phyloP scores from a whole-genome alignment of 2,888 invertebrate species.

The Terebella lapidaria region DNA sequence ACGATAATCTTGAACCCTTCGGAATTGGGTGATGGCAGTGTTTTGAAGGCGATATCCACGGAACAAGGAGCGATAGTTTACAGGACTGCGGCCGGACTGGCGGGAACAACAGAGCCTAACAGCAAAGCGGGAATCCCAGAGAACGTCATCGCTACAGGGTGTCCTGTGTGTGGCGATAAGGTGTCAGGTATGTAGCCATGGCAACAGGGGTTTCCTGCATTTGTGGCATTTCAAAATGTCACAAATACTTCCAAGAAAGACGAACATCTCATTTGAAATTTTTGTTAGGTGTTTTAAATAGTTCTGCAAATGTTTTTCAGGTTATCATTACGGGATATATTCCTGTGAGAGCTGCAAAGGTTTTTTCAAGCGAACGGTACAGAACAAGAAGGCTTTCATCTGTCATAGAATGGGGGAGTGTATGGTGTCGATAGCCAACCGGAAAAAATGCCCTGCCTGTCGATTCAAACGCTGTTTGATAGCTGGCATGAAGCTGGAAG shows the following conservation, averaged over 20 bases:
- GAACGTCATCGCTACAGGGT: constrained; percentile 7
- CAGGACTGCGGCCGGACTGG: background rate
- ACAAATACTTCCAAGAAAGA: background rate
- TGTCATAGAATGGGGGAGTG: constrained; percentile 66
- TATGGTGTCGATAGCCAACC: constrained; percentile 84
- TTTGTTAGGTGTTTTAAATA: background rate
- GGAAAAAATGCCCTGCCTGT: constrained; percentile 96
- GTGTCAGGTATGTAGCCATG: constrained; percentile 14
- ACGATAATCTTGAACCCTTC: no score
- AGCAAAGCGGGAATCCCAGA: background rate
- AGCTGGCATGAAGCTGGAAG: constrained; percentile 95
- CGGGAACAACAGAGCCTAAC: background rate
- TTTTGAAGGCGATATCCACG: background rate
- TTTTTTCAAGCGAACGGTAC: constrained; percentile 97
- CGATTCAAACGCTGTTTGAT: constrained; percentile 91
- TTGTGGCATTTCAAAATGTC: background rate
- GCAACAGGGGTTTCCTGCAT: background rate
- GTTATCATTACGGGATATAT: constrained; percentile 97
- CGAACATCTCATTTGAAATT: background rate
- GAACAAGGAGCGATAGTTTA: constrained; percentile 7
- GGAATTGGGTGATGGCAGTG: background rate
- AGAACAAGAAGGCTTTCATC: constrained; percentile 94
- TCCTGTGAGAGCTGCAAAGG: constrained; percentile 98
- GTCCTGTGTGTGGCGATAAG: constrained; percentile 47
- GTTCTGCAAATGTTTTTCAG: constrained; percentile 25